Base-by-base conservation (phyloP, 2,888 invertebrate species). In the Lucinisca nassula region DNA sequence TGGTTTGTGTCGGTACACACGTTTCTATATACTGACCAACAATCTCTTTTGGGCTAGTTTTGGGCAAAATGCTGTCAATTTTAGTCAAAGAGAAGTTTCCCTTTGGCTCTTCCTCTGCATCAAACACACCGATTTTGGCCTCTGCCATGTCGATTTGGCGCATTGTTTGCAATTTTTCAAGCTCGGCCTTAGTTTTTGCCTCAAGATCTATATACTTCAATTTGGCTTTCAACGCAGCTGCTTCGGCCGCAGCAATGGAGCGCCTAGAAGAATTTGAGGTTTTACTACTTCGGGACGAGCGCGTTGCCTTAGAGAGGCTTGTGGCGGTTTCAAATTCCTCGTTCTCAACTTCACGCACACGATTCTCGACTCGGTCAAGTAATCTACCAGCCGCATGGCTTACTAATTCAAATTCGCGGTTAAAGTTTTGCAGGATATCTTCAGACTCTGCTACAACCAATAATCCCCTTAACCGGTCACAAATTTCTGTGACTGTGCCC, bases 131-230 rank as follows among this genome's bases (percentile, higher is more conserved):
- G 6, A 49, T 0, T 74, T 55, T 51, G 10, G 82, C 82, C n/a
- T 76, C 38, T 6, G 35, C 61, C 37, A 77, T 37, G 6, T 77
- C 77, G 8, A 77, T 38, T 12, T 58, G 17, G 14, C 35, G 12
- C 17, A 55, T 10, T 51, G 74, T 74, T 74, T 74, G 21, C 21
- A 81, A 8, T 72, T 61, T 49, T 49, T 79, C 75, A 12, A 84
- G 30, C 32, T 76, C 72, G 35, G 73, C 61, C 61, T 75, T 61
- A 10, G 35, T 8, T 70, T 74, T 70, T 37, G 70, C 38, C 58
- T 84, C 84, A n/a, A 24, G 24, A 32, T 84, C 84, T n/a, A 73
- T 30, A 38, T 38, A 84, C 45, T 74, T 79, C 21, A 82, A 24
- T 67, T 77, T 74, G 51, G 79, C 55, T 24, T 40, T 79, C 72